Conservation (phyloP, 2,888 invertebrate species). For the Coenonympha glycerion region DNA sequence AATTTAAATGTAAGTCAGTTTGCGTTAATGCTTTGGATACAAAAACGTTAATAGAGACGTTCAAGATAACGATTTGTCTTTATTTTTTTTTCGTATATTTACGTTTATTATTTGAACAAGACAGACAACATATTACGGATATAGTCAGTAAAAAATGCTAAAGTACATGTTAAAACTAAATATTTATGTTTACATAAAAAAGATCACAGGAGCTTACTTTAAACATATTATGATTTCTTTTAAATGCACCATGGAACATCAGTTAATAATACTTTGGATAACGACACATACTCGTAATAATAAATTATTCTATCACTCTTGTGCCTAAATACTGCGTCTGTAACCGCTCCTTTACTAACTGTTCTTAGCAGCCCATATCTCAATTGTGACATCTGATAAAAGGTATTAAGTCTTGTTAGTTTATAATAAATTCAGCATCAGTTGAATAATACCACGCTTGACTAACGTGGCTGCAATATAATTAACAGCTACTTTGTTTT, state of each 20-base stretch:
- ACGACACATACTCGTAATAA: not conserved
- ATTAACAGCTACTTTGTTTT: too few species aligned
- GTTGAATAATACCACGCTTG: not conserved
- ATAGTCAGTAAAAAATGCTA: too few species aligned
- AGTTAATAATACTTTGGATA: not conserved
- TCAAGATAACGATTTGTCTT: too few species aligned
- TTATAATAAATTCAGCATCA: not conserved
- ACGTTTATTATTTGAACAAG: too few species aligned
- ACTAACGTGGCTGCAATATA: not conserved
- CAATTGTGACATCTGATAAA: constrained; percentile 19
- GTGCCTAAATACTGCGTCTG: not conserved
- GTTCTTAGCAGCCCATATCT: constrained; percentile 7
- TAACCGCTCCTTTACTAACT: not conserved
- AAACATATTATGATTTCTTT: constrained; percentile 40
- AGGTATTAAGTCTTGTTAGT: constrained; percentile 6
- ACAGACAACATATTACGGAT: too few species aligned
- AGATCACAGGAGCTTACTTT: constrained; percentile 40
- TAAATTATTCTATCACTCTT: not conserved
- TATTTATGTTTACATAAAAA: too few species aligned
- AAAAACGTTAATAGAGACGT: too few species aligned
- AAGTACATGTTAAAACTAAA: too few species aligned
- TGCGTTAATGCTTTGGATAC: too few species aligned
- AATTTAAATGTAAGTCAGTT: too few species aligned
- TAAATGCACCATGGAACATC: constrained; percentile 41
- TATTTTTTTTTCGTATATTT: too few species aligned